Evolutionary conservation across 2,113 vertebrate genomes (phyloP), one percentile per base, ranked within the genome.

Genomic region (Gambusia affinis): DNA sequence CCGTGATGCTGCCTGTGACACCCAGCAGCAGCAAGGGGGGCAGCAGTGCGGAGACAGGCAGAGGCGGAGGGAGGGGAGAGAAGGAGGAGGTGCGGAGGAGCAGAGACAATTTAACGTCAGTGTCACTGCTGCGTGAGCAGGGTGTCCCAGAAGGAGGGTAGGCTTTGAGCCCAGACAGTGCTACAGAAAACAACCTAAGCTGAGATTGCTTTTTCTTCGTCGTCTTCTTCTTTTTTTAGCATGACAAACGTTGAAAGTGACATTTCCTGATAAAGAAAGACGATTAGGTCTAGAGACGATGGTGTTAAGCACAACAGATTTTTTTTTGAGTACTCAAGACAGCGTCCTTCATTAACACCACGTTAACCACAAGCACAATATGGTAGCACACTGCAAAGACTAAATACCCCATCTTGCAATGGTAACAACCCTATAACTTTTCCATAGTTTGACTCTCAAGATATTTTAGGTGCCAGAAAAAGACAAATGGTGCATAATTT

Each of bases 1-100:
- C 61, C 78, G 80, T 64, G 89, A 84, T 86, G 91, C 89, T 89
- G 91, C 87, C 67, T 28, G 78, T 78, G 87, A 61, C 82, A 90
- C 90, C 77, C 78, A 85, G 66, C 75, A 75, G 76, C 78, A 73
- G 54, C 75, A 71, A 70, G 60, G 51, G 60, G 77, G 76, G 72
- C 86, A 85, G 80, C 86, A 83, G 92, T 91, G 92, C 90, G 83
- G 85, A 87, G 87, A 84, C 81, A 33, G 66, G 80, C 76, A 64
- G 85, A 73, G 44, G 44, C 44, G 44, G 44, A 47, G 44, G 80
- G 39, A 35, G 60, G 69, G 64, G 65, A 63, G 57, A 60, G 74
- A 33, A 44, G 42, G 68, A 14, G 39, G 71, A 28, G 68, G 64
- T 12, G 51, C 22, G 19, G 30, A 74, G 15, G 64, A 4, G 28